These are phyloP conservation scores for Tangara arthus DNA, from an alignment of 2,797 vertebrate genomes.

Conservation along the genomic window DNA sequence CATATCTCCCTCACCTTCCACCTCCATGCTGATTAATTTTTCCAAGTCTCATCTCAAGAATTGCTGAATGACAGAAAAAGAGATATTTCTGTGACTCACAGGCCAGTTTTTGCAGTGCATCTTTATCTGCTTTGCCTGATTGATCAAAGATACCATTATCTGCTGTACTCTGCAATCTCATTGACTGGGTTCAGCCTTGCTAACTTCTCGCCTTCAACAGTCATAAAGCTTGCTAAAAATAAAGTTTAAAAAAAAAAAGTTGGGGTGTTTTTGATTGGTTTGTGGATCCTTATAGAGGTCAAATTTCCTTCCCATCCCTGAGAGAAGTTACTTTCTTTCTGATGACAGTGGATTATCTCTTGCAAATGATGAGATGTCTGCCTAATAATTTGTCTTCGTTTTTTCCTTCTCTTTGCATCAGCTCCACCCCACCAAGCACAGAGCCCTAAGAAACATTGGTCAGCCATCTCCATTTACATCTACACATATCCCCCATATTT, in stretches of 20 bases:
- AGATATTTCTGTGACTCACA: not conserved
- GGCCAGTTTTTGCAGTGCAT: not conserved
- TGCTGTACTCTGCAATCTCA: not conserved
- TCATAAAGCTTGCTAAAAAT: not conserved
- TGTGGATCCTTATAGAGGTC: not conserved
- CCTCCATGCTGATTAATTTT: slow-evolving; percentile 21
- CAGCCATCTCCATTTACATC: not conserved
- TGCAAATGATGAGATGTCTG: not conserved
- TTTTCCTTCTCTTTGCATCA: not conserved
- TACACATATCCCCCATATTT: not conserved
- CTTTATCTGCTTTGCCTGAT: slow-evolving; percentile 36
- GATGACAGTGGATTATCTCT: not conserved
- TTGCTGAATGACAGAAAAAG: slow-evolving; percentile 6
- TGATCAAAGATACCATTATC: not conserved
- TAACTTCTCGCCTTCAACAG: not conserved
- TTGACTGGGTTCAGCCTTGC: not conserved
- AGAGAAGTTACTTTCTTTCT: not conserved
- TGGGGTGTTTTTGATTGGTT: not conserved
- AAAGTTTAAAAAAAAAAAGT: not conserved
- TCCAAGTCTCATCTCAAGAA: not conserved
- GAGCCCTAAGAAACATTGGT: not conserved
- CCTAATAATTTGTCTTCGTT: not conserved
- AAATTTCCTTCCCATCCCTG: not conserved
- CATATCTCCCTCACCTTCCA: slow-evolving; percentile 10
- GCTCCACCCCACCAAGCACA: not conserved